Conservation (phyloP, 2,113 vertebrate species). For the Naja naja region DNA sequence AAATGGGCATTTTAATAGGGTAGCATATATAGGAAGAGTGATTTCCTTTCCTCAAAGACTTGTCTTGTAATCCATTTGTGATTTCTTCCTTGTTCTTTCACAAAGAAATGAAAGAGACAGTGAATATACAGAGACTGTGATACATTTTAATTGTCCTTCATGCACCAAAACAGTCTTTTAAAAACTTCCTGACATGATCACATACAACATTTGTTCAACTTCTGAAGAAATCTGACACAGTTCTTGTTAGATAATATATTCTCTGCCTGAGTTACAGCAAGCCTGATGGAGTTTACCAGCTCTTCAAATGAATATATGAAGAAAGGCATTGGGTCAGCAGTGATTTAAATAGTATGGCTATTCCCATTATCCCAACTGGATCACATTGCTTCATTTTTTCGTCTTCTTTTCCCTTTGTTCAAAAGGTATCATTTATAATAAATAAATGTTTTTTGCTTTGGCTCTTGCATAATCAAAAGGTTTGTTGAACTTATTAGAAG, state of each 20-base stretch:
- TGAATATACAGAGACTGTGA: slow-evolving; percentile 32
- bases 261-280: background rate
- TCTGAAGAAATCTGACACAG: background rate
- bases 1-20: background rate
- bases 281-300: background rate
- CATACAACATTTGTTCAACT: background rate
- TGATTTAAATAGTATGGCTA: background rate
- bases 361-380: background rate
- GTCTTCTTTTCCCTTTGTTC: slow-evolving; percentile 31
- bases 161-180: slow-evolving; percentile 21
- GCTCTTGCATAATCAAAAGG: slow-evolving; percentile 80
- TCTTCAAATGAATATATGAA: background rate
- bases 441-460: slow-evolving; percentile 78
- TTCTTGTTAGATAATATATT: background rate
- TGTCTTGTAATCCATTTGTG: background rate
- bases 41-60: background rate
- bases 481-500: slow-evolving; percentile 61
- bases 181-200: background rate
- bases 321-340: background rate
- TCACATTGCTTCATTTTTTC: background rate
- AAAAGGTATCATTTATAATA: slow-evolving; percentile 58
- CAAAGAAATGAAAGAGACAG: slow-evolving; percentile 10
- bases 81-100: background rate
- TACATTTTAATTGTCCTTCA: slow-evolving; percentile 60
- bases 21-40: background rate